A percentile compares a stretch with the other conserved stretches of the same genome.
Evolutionary conservation across 2,888 invertebrate genomes (phyloP).

Genomic region (Tortrix viridana): DNA sequence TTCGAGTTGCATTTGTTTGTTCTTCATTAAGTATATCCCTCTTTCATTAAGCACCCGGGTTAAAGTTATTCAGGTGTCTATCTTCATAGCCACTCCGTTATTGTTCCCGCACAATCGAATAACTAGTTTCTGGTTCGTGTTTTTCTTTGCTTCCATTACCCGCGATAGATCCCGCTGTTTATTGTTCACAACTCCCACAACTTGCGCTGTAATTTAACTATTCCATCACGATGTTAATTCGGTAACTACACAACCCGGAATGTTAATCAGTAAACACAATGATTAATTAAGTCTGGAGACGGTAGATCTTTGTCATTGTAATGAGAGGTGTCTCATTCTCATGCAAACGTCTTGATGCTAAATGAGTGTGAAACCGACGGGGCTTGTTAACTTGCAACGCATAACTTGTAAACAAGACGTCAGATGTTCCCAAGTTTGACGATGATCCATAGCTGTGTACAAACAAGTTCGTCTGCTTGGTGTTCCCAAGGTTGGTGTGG

Average conservation of each 20-base stretch:
- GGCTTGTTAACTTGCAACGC: constrained; percentile 20
- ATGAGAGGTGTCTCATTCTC: constrained; percentile 41
- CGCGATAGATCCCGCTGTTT: constrained; percentile 26
- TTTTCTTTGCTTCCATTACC: constrained; percentile 29
- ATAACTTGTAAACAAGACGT: constrained; percentile 25
- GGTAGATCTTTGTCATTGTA: constrained; percentile 43
- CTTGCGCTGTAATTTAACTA: constrained; percentile 39
- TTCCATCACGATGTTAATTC: constrained; percentile 43
- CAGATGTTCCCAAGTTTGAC: constrained; percentile 28
- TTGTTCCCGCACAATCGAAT: constrained; percentile 25
- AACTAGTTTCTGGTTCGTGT: constrained; percentile 28
- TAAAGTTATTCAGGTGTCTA: constrained; percentile 24
- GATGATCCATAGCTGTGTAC: constrained; percentile 18
- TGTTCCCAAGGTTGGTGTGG: not conserved
- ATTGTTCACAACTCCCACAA: constrained; percentile 32
- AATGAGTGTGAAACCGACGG: constrained; percentile 25
- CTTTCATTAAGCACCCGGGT: not conserved
- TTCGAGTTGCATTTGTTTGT: too few species aligned
- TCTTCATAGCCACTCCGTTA: constrained; percentile 26
- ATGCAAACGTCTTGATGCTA: constrained; percentile 39
- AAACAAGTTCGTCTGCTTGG: not conserved
- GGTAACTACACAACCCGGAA: constrained; percentile 41
- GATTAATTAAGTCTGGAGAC: constrained; percentile 43
- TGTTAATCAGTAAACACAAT: constrained; percentile 43
- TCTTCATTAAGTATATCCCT: not conserved